Base-by-base conservation (phyloP, 2,888 invertebrate genomes). In the Belgica antarctica region DNA sequence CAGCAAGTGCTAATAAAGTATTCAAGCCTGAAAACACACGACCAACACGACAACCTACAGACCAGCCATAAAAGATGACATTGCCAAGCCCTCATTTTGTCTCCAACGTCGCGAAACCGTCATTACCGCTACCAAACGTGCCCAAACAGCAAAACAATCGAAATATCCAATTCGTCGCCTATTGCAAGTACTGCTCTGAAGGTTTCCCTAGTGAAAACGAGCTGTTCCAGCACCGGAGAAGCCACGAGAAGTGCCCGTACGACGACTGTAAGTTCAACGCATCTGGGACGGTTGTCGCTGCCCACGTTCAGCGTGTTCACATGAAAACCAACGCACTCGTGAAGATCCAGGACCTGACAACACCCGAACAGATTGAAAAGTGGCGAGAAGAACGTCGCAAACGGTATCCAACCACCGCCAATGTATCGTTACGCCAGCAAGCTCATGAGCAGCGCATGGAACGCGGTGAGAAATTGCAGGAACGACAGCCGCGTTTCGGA, bases 381-480 rank as follows among this genome's bases (percentile, higher is more conserved):
- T 96, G 95, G 94, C 84, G 87, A 73, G 86, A 84, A 65, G 94
- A 95, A 75, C 83, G 96, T 62, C 89, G 87, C 77, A 88, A 83
- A 80, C 88, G 85, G 75, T 93, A 86, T 79, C 93, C 93, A 0
- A 90, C 90, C 0, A 82, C 83, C 74, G 82, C 80, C 24, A 92
- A 89, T 77, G 82, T 88, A 27, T 85, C 85, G 72, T 84, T 85
- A 73, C 83, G 86, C 75, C 83, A 84, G 73, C 84, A 86, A 36
- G 84, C 85, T 72, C 80, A 82, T 31, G 83, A 85, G 72, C 91
- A 90, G 75, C 87, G 86, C 76, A 75, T 84, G 68, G 83, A 87
- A 72, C 83, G 92, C 72, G 94, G 94, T 24, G 92, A 93, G 81
- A 85, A 87, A 75, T 83, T 90, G 76, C 82, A 83, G 12, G 77